phyloP scores from a whole-genome alignment of 2,113 vertebrate species.

The Phaetusa simplex region DNA sequence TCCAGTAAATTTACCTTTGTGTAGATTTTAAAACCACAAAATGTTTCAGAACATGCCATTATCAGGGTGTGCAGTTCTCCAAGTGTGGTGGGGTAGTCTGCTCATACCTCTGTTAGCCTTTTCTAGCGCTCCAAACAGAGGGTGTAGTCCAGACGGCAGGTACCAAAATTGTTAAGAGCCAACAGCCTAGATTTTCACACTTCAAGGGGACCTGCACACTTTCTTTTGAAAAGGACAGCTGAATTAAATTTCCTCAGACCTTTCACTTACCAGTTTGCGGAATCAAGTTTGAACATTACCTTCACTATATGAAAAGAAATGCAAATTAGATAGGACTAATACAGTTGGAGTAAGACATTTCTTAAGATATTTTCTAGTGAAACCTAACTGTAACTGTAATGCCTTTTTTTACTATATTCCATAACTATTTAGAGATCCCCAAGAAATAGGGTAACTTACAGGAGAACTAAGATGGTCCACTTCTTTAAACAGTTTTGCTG shows the following conservation, averaged over 20 bases:
- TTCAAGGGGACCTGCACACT: background rate
- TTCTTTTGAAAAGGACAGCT: background rate
- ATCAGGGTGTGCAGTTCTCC: background rate
- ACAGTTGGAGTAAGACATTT: background rate
- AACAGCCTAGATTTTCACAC: background rate
- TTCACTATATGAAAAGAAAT: background rate
- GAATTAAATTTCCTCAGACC: background rate
- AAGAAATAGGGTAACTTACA: background rate
- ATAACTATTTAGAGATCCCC: background rate
- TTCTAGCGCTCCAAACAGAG: background rate
- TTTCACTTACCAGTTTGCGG: background rate
- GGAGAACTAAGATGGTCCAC: background rate
- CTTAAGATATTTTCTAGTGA: background rate
- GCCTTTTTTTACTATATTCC: background rate
- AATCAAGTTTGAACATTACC: background rate
- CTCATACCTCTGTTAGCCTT: background rate
- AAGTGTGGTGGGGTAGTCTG: background rate
- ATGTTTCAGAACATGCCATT: background rate
- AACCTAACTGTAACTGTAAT: background rate
- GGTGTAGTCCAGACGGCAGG: background rate
- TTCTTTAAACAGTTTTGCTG: background rate
- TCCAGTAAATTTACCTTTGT: background rate
- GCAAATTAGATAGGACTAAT: background rate
- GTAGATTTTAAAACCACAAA: background rate
- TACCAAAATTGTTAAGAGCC: background rate